Evolutionary conservation across 53 echinoderm and acorn worm genomes (phyloP).

Genomic region (Echinarachnius parma): DNA sequence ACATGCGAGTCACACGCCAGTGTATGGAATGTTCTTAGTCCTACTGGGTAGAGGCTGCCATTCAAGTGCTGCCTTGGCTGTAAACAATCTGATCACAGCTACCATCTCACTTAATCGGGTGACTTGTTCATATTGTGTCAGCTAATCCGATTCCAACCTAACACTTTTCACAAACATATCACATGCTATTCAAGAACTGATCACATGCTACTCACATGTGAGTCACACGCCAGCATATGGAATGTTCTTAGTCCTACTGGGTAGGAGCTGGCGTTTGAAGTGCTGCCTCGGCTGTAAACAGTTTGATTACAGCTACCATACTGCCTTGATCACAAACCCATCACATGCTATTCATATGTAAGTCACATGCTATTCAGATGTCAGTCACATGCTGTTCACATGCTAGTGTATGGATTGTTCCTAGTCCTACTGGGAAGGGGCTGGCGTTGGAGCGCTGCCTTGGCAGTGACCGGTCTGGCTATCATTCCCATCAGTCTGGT

Average conservation of each 20-base stretch:
- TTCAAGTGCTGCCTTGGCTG: constrained; percentile 55
- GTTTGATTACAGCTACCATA: too few relatives aligned
- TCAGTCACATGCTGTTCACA: constrained; percentile 8
- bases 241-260: constrained; percentile 42
- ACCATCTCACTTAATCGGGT: constrained; percentile 72
- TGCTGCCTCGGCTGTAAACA: constrained; percentile 73
- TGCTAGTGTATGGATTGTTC: constrained; percentile 17
- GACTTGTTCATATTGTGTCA: too few relatives aligned
- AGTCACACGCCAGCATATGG: constrained; percentile 12
- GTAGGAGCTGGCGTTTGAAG: constrained; percentile 72
- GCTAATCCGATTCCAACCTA: too few relatives aligned
- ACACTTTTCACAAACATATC: too few relatives aligned
- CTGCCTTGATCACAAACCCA: too few relatives aligned
- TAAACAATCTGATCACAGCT: constrained; percentile 67
- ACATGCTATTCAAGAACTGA: too few relatives aligned
- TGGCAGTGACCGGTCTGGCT: constrained; percentile 76
- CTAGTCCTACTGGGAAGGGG: constrained; percentile 55
- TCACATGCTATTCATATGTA: too few relatives aligned
- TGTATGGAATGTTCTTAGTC: constrained; percentile 5
- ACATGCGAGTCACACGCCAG: not conserved
- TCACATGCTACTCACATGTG: not conserved
- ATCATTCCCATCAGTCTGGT: constrained; percentile 68
- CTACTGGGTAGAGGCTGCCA: not conserved
- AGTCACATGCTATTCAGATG: too few relatives aligned
- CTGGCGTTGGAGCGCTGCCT: constrained; percentile 76